A percentile compares a stretch with the other conserved stretches of the same genome.
These are phyloP conservation scores for Hormaphis cornu DNA, from an alignment of 1,140 invertebrate species.

Conservation along the genomic window DNA sequence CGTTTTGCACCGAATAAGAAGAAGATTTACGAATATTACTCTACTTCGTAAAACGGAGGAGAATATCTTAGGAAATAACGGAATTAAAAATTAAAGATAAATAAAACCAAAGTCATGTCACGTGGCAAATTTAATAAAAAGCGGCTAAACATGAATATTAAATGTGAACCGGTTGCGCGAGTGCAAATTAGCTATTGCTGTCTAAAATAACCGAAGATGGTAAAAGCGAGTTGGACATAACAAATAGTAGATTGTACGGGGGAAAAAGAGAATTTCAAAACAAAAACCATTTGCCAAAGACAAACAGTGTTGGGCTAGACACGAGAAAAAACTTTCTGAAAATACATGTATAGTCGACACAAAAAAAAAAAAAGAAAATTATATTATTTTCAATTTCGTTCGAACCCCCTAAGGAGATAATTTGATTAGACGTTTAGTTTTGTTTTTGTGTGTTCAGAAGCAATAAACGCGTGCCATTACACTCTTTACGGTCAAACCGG, in stretches of 20 bases:
- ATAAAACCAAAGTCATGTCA: conserved; percentile 24
- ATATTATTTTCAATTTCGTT: too few species aligned
- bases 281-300: too few species aligned
- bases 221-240: background rate
- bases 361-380: too few species aligned
- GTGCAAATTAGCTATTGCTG: conserved; percentile 15
- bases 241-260: background rate
- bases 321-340: too few species aligned
- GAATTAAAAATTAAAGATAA: conserved; percentile 7
- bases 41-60: background rate
- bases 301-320: too few species aligned
- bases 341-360: too few species aligned
- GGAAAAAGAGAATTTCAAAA: background rate
- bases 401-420: too few species aligned
- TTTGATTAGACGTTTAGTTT: too few species aligned
- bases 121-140: conserved; percentile 1
- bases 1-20: background rate
- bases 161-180: conserved; percentile 7
- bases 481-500: too few species aligned
- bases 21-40: background rate
- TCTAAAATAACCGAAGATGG: conserved; percentile 26
- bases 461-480: too few species aligned
- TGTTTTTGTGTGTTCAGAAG: too few species aligned
- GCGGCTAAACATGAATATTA: conserved; percentile 11
- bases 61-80: background rate